Conservation (phyloP, 2,888 invertebrate genomes). For the Lomographa bimaculata region DNA sequence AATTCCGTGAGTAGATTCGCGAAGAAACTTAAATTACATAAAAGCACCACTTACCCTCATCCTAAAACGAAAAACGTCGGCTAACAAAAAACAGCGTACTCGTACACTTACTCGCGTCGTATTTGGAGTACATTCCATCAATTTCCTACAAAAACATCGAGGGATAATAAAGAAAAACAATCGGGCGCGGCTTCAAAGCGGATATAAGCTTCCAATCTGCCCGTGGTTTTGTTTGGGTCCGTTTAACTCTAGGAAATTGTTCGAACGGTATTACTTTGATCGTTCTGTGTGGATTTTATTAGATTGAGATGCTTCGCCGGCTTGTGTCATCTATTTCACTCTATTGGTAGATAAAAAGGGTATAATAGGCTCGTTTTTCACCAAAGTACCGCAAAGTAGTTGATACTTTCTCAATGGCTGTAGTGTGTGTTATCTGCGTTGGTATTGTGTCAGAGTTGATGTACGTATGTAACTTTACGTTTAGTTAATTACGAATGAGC, state of each 20-base stretch:
- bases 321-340: no score
- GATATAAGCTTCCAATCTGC: conserved; percentile 28
- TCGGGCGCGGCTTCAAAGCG: conserved; percentile 18
- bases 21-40: no score
- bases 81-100: conserved; percentile 2
- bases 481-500: no score
- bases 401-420: no score
- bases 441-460: no score
- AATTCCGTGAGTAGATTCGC: no score
- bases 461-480: no score
- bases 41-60: no score
- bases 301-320: conserved; percentile 19
- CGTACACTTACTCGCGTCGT: conserved; percentile 14
- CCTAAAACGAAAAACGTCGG: conserved; percentile 10
- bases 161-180: conserved; percentile 30
- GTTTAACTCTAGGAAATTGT: conserved; percentile 35
- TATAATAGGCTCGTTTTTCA: no score
- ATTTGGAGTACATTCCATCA: conserved; percentile 25
- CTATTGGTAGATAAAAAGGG: no score
- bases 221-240: conserved; percentile 27
- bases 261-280: conserved; percentile 34
- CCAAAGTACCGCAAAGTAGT: no score
- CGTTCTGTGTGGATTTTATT: conserved; percentile 25
- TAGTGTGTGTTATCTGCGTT: no score
- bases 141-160: conserved; percentile 30